Evolutionary conservation across 23 tunicate species (phyloP).

Genomic region (Styela plicata): DNA sequence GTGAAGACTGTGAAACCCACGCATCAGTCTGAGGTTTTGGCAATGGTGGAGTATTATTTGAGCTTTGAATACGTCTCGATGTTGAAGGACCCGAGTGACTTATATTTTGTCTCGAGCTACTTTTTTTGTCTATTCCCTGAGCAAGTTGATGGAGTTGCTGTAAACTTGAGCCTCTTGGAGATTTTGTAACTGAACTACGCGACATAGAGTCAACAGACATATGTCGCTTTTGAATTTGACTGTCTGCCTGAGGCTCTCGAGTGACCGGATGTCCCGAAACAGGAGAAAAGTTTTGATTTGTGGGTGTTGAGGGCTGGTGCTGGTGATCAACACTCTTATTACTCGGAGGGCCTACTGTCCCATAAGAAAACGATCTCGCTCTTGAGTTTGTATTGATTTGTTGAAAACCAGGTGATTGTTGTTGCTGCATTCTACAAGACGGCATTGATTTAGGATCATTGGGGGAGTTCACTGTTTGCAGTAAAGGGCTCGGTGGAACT

Average conservation of each 20-base stretch:
- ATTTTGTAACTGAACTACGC: slow-evolving; percentile 11
- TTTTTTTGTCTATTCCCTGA: slow-evolving; percentile 12
- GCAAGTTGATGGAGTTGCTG: slow-evolving; percentile 52
- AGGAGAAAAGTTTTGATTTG: slow-evolving; percentile 24
- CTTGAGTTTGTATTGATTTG: background rate
- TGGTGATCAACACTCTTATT: slow-evolving; percentile 9
- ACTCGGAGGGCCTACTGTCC: slow-evolving; percentile 18
- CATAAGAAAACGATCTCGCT: slow-evolving; percentile 18
- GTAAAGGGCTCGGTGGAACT: slow-evolving; percentile 27
- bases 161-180: slow-evolving; percentile 27
- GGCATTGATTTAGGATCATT: slow-evolving; percentile 29
- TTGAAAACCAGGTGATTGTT: slow-evolving; percentile 32
- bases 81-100: background rate
- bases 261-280: background rate
- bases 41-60: background rate
- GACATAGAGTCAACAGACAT: slow-evolving; percentile 8
- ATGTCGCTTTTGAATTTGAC: background rate
- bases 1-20: slow-evolving; percentile 2
- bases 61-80: background rate
- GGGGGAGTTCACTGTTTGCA: slow-evolving; percentile 17
- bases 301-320: slow-evolving; percentile 12
- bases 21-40: background rate
- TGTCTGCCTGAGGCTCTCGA: background rate
- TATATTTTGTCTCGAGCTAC: background rate
- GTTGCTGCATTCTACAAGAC: slow-evolving; percentile 39